These are phyloP conservation scores for Polyodon spathula DNA, from an alignment of 2,113 vertebrate species.

Conservation along the genomic window DNA sequence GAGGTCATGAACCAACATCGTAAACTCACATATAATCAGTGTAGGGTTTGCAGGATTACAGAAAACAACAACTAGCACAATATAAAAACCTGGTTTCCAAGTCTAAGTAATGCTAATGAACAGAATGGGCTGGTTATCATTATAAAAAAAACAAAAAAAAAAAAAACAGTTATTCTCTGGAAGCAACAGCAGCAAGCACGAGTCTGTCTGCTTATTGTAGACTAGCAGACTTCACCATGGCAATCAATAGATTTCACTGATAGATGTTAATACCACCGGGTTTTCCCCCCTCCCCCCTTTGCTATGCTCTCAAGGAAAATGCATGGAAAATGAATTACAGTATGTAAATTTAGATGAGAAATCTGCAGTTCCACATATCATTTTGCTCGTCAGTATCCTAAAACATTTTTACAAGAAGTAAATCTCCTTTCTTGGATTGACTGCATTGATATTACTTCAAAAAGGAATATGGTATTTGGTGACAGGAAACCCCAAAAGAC, in stretches of 20 bases:
- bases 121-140: slow-evolving; percentile 1
- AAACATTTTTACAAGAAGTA: slow-evolving; percentile 30
- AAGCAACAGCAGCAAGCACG: no score
- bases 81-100: no score
- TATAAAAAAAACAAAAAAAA: not conserved
- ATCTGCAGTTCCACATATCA: slow-evolving; percentile 61
- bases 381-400: slow-evolving; percentile 54
- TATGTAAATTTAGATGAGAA: slow-evolving; percentile 73
- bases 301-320: slow-evolving; percentile 58
- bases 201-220: no score
- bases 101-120: no score
- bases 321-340: slow-evolving; percentile 69
- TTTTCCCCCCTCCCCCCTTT: slow-evolving; percentile 51
- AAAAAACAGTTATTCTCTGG: slow-evolving; percentile 36
- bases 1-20: no score
- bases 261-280: slow-evolving; percentile 46
- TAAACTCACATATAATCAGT: no score
- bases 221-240: slow-evolving; percentile 33
- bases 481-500: slow-evolving; percentile 52
- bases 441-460: slow-evolving; percentile 11
- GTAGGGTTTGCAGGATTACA: no score
- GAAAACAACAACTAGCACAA: no score
- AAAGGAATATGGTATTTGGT: slow-evolving; percentile 53
- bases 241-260: slow-evolving; percentile 44
- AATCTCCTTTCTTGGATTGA: slow-evolving; percentile 49